Evolutionary conservation across 1,140 invertebrate species (phyloP), one percentile per base, ranked within the genome.

Genomic region (Bombus superbus): DNA sequence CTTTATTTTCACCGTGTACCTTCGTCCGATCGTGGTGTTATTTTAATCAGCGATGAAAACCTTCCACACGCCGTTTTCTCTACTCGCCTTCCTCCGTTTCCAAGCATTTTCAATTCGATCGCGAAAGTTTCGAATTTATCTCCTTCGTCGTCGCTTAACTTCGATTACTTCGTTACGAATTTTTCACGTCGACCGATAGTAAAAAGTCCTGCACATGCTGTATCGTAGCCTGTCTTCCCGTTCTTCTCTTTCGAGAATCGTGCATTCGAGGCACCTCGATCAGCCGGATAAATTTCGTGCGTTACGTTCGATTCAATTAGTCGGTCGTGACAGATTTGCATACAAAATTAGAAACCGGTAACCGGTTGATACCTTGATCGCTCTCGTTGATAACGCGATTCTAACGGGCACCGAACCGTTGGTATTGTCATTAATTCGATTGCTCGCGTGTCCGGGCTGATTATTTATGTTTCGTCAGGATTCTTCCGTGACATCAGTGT

Each of bases 341-440:
- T 84, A 84, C 82, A 78, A 84, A 84, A 85, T 85, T 80, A 85
- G 77, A 85, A 85, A 85, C 77, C 77, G 83, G 69, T 73, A 81
- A 73, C 80, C 69, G 80, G 83, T 80, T 85, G 83, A 85, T 85
- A 85, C 76, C 76, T 85, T 85, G 83, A 85, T 85, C 77, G 69
- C 77, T 85, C 32, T 57, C 68, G 83, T 64, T 72, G 83, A 85
- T 85, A 85, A 85, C 83, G 83, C 83, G 83, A 85, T 85, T 80
- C 83, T 79, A 80, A 72, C 83, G 68, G 83, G 40, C 59, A 35
- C 32, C 35, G 66, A 53, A 28, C 32, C 68, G 83, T 47, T 71
- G 83, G 76, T 32, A 85, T 85, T 85, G 83, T 79, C 83, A 85
- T 85, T 85, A 80, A 85, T 85, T 85, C 83, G 76, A 85, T 85